Evolutionary conservation across 2,797 vertebrate genomes (phyloP).

Genomic region (Ceyx erithaca): DNA sequence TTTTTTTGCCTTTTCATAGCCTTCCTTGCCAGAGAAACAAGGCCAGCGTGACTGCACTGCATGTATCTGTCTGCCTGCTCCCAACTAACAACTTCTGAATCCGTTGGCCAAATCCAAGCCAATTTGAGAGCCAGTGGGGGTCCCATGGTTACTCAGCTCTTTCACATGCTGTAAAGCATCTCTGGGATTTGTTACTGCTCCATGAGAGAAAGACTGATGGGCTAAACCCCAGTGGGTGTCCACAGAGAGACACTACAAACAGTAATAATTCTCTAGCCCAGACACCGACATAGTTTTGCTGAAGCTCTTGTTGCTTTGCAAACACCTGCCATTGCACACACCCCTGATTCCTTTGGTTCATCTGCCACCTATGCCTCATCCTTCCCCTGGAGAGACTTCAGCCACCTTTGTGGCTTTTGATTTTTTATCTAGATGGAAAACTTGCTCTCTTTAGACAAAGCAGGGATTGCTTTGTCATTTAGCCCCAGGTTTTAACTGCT

Average conservation of each 20-base stretch:
- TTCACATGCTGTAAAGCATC: background rate
- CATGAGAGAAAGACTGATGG: background rate
- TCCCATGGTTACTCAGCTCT: background rate
- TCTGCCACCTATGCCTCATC: background rate
- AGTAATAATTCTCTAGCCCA: background rate
- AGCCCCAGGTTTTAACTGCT: background rate
- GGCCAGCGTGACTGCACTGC: background rate
- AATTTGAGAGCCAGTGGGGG: background rate
- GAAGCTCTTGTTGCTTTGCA: background rate
- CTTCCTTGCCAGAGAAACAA: conserved; percentile 29
- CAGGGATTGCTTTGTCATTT: background rate
- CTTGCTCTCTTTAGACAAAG: background rate
- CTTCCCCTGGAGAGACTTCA: background rate
- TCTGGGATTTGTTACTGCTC: background rate
- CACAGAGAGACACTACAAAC: background rate
- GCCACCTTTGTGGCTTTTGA: background rate
- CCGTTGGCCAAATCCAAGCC: background rate
- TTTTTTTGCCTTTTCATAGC: background rate
- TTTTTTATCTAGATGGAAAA: background rate
- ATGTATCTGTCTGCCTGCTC: background rate
- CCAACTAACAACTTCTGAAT: background rate
- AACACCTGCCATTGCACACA: background rate
- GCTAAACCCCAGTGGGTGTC: background rate
- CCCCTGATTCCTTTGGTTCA: background rate
- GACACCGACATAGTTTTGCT: background rate